Evolutionary conservation across 2,113 vertebrate species (phyloP), one percentile per base, ranked within the genome.

Genomic region (Rhinoptilus africanus): DNA sequence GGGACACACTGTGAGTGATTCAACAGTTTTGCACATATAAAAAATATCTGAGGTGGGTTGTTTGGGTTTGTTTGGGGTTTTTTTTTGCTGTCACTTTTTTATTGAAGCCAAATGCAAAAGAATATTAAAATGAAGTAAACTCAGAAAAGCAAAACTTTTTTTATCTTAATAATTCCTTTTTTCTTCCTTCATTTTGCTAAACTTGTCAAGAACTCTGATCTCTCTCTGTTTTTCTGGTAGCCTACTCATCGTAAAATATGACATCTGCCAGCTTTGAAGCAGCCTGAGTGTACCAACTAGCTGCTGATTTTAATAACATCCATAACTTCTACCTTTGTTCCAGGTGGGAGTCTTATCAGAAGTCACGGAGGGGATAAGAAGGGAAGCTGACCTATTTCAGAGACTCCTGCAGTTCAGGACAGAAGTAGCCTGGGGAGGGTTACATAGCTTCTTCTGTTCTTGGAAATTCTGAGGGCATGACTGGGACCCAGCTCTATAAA

Each of bases 61-160:
- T 0, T 48, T 22, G 47, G 21, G 0, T 0, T 21, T 43, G 0
- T 0, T 30, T 43, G 14, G 9, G 16, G 6, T 4, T 81, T 74
- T 10, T 32, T 81, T 51, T 14, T 56, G 8, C 26, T 89, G 89
- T 81, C 32, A 35, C 18, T 93, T 87, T 67, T 34, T 64, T 69
- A 59, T 17, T 83, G 68, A 83, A 89, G 54, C 7, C 45, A 84
- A 43, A 82, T 74, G 72, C 45, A 92, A 75, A 82, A 28, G 34
- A 88, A 74, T 20, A 83, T 27, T 91, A 67, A 74, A 96, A 57
- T 0, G 1, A 80, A 72, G 4, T 67, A 17, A 94, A 59, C 50
- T 77, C 14, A 56, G 20, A 62, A 84, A 89, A 87, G 8, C 7
- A 71, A 92, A 83, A 81, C 18, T 84, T 84, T n/a, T 68, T 95